phyloP scores from a whole-genome alignment of 2,888 invertebrate genomes.

The Ditula angustiorana region DNA sequence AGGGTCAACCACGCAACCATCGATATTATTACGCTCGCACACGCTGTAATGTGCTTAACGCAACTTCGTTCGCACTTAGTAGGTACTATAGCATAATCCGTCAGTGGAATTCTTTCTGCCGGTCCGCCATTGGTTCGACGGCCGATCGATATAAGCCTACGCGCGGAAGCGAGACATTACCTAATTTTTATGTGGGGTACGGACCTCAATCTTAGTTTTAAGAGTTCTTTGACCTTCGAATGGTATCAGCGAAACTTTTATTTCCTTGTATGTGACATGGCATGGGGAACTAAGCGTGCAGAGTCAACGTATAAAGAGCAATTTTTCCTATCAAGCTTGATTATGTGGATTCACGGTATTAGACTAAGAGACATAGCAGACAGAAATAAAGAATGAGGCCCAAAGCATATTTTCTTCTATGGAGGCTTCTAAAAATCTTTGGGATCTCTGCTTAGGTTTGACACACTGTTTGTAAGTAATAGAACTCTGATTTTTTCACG shows the following conservation, averaged over 20 bases:
- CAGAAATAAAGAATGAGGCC: too few relatives aligned
- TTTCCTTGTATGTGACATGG: not conserved
- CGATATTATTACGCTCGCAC: not conserved
- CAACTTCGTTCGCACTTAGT: not conserved
- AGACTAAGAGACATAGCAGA: too few relatives aligned
- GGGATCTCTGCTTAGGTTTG: too few relatives aligned
- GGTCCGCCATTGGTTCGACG: not conserved
- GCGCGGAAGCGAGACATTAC: conserved; percentile 15
- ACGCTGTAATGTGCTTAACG: not conserved
- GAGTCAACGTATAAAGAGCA: too few relatives aligned
- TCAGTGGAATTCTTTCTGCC: not conserved
- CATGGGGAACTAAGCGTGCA: not conserved
- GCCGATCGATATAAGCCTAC: conserved; percentile 17
- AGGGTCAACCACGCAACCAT: not conserved
- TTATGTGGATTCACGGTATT: too few relatives aligned
- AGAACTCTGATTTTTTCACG: too few relatives aligned
- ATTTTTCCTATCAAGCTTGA: too few relatives aligned
- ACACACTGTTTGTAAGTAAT: too few relatives aligned
- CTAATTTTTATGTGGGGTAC: conserved; percentile 32
- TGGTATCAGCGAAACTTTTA: conserved; percentile 1
- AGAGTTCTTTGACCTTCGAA: conserved; percentile 5
- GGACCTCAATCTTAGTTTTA: conserved; percentile 21
- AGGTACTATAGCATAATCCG: conserved; percentile 6
- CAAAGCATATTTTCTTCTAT: too few relatives aligned
- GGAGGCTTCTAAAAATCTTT: too few relatives aligned